A percentile compares a stretch with the other conserved stretches of the same genome.
phyloP scores from a whole-genome alignment of 2,113 vertebrate genomes.

The Clinocottus analis region DNA sequence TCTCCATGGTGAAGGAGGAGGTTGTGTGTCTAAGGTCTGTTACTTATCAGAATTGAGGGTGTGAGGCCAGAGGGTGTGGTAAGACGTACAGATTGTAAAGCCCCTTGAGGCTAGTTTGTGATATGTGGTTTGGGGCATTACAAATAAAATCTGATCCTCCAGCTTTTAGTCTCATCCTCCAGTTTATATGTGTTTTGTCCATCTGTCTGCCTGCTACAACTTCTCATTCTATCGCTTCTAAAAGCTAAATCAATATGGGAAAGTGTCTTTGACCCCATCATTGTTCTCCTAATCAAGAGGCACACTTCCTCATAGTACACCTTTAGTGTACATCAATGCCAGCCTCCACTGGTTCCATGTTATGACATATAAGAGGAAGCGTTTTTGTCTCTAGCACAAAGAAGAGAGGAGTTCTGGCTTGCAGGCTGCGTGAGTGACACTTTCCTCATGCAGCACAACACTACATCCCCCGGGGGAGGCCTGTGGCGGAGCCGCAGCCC shows the following conservation, averaged over 20 bases:
- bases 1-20: not conserved
- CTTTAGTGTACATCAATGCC: not conserved
- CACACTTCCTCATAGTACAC: not conserved
- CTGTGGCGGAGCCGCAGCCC: conserved; percentile 36
- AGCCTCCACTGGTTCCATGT: not conserved
- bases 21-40: not conserved
- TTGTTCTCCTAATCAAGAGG: not conserved
- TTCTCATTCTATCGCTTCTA: not conserved
- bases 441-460: conserved; percentile 41
- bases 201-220: not conserved
- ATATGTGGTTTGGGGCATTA: not conserved
- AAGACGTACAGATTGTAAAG: not conserved
- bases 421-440: conserved; percentile 47
- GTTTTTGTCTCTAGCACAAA: conserved; percentile 12
- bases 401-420: conserved; percentile 4
- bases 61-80: too few species aligned
- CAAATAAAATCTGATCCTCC: not conserved
- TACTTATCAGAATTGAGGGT: not conserved
- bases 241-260: not conserved
- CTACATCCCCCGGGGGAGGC: conserved; percentile 43
- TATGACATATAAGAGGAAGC: not conserved
- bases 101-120: not conserved
- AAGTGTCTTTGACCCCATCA: too few species aligned
- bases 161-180: not conserved
- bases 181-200: not conserved